Conservation (phyloP, 1,140 invertebrate species). For the Caenorhabditis briggsae region DNA sequence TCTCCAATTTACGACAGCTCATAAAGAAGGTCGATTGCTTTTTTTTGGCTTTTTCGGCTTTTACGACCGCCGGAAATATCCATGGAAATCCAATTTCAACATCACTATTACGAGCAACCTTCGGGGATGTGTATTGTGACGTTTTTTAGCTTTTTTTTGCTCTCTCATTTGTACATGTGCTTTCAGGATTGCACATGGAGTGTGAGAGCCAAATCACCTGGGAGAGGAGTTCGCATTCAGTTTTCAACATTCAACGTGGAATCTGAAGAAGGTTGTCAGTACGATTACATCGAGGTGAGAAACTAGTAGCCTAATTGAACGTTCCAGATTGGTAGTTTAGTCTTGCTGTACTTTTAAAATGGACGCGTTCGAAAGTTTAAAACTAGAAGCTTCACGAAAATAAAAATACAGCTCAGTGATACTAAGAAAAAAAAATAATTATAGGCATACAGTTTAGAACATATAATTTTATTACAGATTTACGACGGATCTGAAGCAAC, state of each 20-base stretch:
- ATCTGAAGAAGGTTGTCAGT: slow-evolving; percentile 67
- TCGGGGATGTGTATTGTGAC: background rate
- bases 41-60: background rate
- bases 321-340: too few species aligned
- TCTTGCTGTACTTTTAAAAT: background rate
- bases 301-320: too few species aligned
- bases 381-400: too few species aligned
- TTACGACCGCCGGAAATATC: background rate
- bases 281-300: slow-evolving; percentile 66
- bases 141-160: slow-evolving; percentile 8
- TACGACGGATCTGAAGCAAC: slow-evolving; percentile 65
- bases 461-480: slow-evolving; percentile 37
- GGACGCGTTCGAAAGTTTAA: too few species aligned
- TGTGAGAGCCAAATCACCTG: slow-evolving; percentile 27
- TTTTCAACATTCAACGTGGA: slow-evolving; percentile 69
- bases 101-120: slow-evolving; percentile 17
- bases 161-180: background rate
- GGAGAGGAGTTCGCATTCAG: slow-evolving; percentile 59
- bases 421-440: too few species aligned
- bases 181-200: slow-evolving; percentile 60
- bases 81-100: slow-evolving; percentile 30
- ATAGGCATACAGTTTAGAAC: too few species aligned
- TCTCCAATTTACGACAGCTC: background rate
- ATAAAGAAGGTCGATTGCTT: background rate
- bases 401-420: too few species aligned